Conservation (phyloP, 2,888 invertebrate species). For the Adelognathus sp. region DNA sequence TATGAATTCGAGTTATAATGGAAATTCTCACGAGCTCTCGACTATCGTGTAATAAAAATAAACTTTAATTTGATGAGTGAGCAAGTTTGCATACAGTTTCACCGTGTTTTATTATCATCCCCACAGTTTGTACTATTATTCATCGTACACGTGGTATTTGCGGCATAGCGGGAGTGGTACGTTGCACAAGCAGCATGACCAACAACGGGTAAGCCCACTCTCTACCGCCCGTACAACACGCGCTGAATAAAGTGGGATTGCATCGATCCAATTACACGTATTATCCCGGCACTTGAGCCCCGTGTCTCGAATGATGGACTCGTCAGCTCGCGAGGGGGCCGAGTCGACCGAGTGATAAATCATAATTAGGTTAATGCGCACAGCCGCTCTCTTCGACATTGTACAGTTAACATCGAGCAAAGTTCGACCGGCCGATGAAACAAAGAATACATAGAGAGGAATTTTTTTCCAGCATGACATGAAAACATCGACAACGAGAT, state of each 20-base stretch:
- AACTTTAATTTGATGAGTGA: constrained; percentile 11
- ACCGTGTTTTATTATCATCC: not conserved
- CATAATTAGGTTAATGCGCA: constrained; percentile 86
- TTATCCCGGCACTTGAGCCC: constrained; percentile 52
- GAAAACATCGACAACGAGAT: not conserved
- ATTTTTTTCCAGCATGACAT: not conserved
- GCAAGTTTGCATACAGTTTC: not conserved
- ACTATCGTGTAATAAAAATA: constrained; percentile 7
- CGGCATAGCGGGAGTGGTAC: constrained; percentile 43
- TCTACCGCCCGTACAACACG: constrained; percentile 7
- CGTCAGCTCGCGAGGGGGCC: constrained; percentile 32
- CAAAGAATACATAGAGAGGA: not conserved
- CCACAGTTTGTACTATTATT: not conserved
- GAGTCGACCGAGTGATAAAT: constrained; percentile 52
- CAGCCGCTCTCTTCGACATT: not conserved
- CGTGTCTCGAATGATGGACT: constrained; percentile 44
- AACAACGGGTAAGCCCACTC: constrained; percentile 14
- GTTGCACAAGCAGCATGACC: constrained; percentile 37
- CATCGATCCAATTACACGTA: constrained; percentile 62
- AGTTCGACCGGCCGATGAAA: not conserved
- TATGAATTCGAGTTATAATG: not conserved
- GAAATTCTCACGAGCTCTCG: not conserved
- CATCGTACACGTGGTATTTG: constrained; percentile 33
- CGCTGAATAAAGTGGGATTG: constrained; percentile 54
- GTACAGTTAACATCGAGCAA: not conserved